Evolutionary conservation across 2,113 vertebrate genomes (phyloP), one percentile per base, ranked within the genome.

Genomic region (Indicator maculatus): DNA sequence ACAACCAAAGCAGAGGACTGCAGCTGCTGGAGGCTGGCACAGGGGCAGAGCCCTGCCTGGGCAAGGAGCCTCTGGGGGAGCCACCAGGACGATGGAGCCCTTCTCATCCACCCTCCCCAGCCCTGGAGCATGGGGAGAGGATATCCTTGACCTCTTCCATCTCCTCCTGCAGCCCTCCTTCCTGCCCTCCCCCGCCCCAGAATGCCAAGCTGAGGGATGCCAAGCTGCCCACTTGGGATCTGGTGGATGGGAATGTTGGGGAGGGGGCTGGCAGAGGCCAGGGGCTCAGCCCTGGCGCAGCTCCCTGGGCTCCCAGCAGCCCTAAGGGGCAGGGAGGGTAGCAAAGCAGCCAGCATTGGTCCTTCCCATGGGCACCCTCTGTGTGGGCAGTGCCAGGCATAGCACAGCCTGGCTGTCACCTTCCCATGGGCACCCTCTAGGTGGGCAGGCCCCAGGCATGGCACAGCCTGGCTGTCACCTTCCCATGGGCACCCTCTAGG

Each of bases 1-100:
- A 74, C 89, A 95, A 95, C 24, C 95, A 95, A 96, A 95, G 92
- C 91, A 96, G 65, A 86, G n/a, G 24, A 26, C 86, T 92, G 30
- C 83, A 92, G 91, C 75, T 89, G 82, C 93, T 74, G 63, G 52
- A 85, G 26, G 64, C 26, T 36, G 38, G 30, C 1, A 11, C 0
- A 0, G 10, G 66, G 60, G 45, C 36, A 50, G 38, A 72, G 31
- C 31, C 55, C 55, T 63, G 38, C 6, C 39, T 18, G 12, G 45
- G 47, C 16, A 89, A 78, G 63, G 50, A 60, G 38, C 67, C 31
- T 91, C 71, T 61, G 2, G 2, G 72, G 63, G 31, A n/a, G 85
- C 52, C 79, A 90, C 41, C 53, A 90, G 27, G 41, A 89, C 78
- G 73, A 60, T 1, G 18, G 19, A 16, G 26, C n/a, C 63, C 59